phyloP scores from a whole-genome alignment of 2,888 invertebrate species.

The Caradrina clavipalpis region DNA sequence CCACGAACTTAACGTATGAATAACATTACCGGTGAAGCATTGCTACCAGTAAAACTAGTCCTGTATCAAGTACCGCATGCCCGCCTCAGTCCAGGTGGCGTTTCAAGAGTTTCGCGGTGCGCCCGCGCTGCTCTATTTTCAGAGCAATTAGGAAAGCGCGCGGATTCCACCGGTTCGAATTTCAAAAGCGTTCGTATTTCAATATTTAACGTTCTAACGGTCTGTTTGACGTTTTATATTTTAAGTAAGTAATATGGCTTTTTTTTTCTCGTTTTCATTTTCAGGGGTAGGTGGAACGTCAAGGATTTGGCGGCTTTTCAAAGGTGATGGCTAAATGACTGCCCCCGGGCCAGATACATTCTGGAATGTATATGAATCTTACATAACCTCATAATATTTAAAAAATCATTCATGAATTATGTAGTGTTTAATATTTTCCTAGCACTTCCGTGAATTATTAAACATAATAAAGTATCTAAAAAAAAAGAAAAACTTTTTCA shows the following conservation, averaged over 20 bases:
- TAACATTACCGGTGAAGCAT: not conserved
- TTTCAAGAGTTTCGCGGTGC: slow-evolving; percentile 66
- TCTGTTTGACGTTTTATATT: slow-evolving; percentile 36
- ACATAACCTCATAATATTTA: too few relatives aligned
- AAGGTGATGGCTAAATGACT: too few relatives aligned
- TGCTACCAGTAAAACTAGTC: not conserved
- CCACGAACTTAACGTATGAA: not conserved
- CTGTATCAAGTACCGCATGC: slow-evolving; percentile 33
- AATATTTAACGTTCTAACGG: slow-evolving; percentile 54
- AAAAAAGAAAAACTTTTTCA: too few relatives aligned
- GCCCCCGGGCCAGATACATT: too few relatives aligned
- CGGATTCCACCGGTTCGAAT: slow-evolving; percentile 75
- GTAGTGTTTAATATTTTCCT: too few relatives aligned
- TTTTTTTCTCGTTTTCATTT: slow-evolving; percentile 27
- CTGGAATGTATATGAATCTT: too few relatives aligned
- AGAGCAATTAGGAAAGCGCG: slow-evolving; percentile 85
- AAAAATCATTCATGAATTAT: too few relatives aligned
- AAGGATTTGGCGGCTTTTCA: not conserved
- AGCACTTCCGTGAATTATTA: too few relatives aligned
- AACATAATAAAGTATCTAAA: too few relatives aligned
- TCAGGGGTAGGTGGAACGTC: not conserved
- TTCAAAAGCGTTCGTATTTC: slow-evolving; percentile 77
- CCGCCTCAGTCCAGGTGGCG: slow-evolving; percentile 75
- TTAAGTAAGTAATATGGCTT: slow-evolving; percentile 16
- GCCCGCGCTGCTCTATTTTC: slow-evolving; percentile 79